A percentile compares a stretch with the other conserved stretches of the same genome.
phyloP scores from a whole-genome alignment of 2,113 vertebrate species.

The Perccottus glenii region DNA sequence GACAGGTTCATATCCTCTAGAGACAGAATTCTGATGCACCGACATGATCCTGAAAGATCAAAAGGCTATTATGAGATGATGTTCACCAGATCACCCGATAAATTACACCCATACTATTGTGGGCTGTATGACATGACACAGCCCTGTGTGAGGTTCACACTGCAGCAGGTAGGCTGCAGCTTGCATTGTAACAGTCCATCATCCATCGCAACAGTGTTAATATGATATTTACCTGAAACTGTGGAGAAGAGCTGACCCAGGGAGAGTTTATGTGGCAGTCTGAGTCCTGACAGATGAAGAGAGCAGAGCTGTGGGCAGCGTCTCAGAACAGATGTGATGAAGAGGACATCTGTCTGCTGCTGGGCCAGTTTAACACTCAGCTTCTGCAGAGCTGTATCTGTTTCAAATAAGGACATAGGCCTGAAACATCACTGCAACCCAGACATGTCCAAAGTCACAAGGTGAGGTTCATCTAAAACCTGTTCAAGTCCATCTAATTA shows the following conservation, averaged over 20 bases:
- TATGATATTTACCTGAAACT: conserved; percentile 41
- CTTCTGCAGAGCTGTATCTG: conserved; percentile 42
- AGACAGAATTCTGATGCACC: conserved; percentile 24
- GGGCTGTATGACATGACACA: too few relatives aligned
- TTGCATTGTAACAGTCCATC: too few relatives aligned
- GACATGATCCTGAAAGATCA: conserved; percentile 47
- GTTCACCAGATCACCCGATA: too few relatives aligned
- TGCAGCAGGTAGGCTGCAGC: too few relatives aligned
- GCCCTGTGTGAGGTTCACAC: too few relatives aligned
- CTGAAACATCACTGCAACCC: not conserved
- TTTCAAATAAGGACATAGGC: not conserved
- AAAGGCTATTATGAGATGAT: not conserved
- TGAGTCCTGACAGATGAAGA: conserved; percentile 31
- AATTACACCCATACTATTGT: too few relatives aligned
- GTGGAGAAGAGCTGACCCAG: conserved; percentile 37
- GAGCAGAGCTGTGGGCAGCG: conserved; percentile 36
- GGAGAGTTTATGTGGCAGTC: conserved; percentile 24
- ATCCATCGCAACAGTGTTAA: too few relatives aligned
- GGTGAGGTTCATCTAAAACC: too few relatives aligned
- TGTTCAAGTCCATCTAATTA: too few relatives aligned
- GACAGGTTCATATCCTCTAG: conserved; percentile 61
- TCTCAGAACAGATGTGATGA: conserved; percentile 30
- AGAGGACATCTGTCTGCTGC: conserved; percentile 7
- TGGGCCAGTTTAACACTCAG: conserved; percentile 37
- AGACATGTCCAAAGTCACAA: not conserved